Evolutionary conservation across 1,140 invertebrate genomes (phyloP), one percentile per base, ranked within the genome.

Genomic region (Aplysia californica): DNA sequence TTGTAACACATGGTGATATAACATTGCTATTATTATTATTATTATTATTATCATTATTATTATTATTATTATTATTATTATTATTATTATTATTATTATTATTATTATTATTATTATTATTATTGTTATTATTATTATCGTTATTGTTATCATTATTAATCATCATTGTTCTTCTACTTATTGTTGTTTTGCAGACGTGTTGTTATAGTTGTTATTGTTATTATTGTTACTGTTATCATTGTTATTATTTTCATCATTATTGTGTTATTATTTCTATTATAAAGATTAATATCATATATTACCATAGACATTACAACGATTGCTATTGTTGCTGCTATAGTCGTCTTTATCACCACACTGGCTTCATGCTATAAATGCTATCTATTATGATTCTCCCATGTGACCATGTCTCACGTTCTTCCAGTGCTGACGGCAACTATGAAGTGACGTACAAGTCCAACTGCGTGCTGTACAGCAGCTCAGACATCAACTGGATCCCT

Each of bases 401-500:
- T 50, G 44, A 50, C n/a, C 6, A 18, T 26, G 6, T 26, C 58
- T 18, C 58, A 23, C 58, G 18, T 67, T 5, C 18, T 78, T 80
- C 36, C 77, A 85, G 84, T 72, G 84, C 84, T 64, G 83, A 84
- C 56, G 84, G 84, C 21, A 90, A 90, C 20, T 91, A 90, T 79
- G 89, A 90, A 79, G 89, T 89, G 35, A 87, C 97, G 76, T 99
- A 98, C 90, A 97, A 98, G 90, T 98, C 96, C 58, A 99, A 99
- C 92, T 96, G 98, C 0, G 92, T 99, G 15, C 97, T 99, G 81
- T 97, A 97, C 89, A 94, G 95, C 3, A 94, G 94, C 78, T 97
- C 97, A 18, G 93, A 96, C 91, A 95, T 99, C 0, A 91, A 98
- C 41, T 99, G 97, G 97, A 96, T 99, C 33, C 98, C 98, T 0